Evolutionary conservation across 2,888 invertebrate genomes (phyloP).

Genomic region (Nyleta sp.): DNA sequence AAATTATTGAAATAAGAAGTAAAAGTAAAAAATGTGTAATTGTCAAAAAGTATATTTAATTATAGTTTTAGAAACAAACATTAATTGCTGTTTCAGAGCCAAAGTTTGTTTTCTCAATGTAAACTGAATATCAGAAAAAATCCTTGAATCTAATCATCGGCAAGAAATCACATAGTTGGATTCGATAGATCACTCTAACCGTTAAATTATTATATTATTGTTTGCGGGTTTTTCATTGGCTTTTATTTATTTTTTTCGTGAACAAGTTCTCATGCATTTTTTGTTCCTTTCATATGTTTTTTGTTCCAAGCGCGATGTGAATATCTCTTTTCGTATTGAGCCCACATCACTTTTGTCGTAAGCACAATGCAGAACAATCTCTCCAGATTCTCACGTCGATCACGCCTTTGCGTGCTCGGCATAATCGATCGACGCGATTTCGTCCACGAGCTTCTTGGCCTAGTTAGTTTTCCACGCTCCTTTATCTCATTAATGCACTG

Average conservation of each 20-base stretch:
- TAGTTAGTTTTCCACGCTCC: slow-evolving; percentile 60
- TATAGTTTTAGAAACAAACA: no score
- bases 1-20: no score
- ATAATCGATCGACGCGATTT: slow-evolving; percentile 66
- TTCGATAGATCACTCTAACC: background rate
- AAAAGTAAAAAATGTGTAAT: no score
- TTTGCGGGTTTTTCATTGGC: background rate
- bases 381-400: slow-evolving; percentile 72
- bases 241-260: background rate
- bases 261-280: slow-evolving; percentile 30
- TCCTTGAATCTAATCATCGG: background rate
- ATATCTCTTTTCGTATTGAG: slow-evolving; percentile 46
- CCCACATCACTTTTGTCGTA: slow-evolving; percentile 77
- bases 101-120: background rate
- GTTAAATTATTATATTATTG: slow-evolving; percentile 28
- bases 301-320: slow-evolving; percentile 15
- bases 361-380: slow-evolving; percentile 74
- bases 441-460: slow-evolving; percentile 63
- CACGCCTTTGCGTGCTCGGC: slow-evolving; percentile 66
- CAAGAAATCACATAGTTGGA: background rate
- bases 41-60: no score
- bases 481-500: slow-evolving; percentile 53
- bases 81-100: no score
- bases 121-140: background rate
- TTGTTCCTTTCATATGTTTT: slow-evolving; percentile 22